Evolutionary conservation across 2,888 invertebrate genomes (phyloP), one percentile per base, ranked within the genome.

Genomic region (Diarsia brunnea): DNA sequence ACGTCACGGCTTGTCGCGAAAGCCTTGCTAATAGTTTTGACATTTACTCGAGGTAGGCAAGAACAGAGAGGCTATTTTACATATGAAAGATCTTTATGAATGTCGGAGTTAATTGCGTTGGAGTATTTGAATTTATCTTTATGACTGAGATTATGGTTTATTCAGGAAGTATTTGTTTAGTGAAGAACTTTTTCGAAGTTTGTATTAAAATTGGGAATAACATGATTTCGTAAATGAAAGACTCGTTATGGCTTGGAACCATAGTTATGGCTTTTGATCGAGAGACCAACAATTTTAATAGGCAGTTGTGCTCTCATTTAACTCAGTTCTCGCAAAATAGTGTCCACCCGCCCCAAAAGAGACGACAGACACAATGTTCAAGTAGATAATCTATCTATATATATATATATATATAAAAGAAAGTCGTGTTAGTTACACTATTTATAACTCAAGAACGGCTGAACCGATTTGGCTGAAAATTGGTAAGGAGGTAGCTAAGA

Each of bases 21-120:
- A 85, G 72, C 67, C 75, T 75, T 61, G 68, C 49, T 58, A 81
- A 82, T 55, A 75, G 51, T 49, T 82, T 31, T 81, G 81, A 69
- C 82, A 81, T 84, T 84, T 84, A 69, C 43, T 21, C 60, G 47
- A 67, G 65, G 31, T 49, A 58, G 70, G 53, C 63, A 60, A 75
- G n/a, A 72, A 31, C 31, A 31, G 31, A 38, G 38, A 38, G 38
- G 38, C 24, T 63, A 69, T 71, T 68, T 58, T 58, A 63, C 19
- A 63, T 64, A 43, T 45, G 38, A 53, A 66, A 68, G 31, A 63
- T 14, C 51, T 64, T 78, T 60, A 51, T 60, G 68, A 79, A 73
- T 65, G 81, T 69, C 64, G 11, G n/a, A 61, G 19, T 31, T 82
- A 47, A 81, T 69, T 73, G 64, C 16, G 38, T 55, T 69, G 45